Evolutionary conservation across 2,113 vertebrate species (phyloP).

Genomic region (Emydura subglobosa): DNA sequence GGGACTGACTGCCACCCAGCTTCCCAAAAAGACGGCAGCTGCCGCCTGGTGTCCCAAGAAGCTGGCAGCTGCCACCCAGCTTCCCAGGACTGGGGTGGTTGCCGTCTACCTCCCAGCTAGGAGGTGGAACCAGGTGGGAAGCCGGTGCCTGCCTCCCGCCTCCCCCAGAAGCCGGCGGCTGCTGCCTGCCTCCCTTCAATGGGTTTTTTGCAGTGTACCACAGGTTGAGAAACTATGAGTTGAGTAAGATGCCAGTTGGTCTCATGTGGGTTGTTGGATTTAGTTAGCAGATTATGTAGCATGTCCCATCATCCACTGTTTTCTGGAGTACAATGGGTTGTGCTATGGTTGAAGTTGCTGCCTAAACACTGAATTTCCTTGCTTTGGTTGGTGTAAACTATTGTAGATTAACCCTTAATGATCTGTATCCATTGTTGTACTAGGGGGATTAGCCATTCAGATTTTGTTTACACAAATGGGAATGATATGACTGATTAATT

Average conservation of each 20-base stretch:
- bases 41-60: no score
- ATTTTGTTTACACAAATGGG: neutral
- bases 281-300: neutral
- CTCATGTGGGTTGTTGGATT: neutral
- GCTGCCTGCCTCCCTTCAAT: no score
- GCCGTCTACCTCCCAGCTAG: no score
- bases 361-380: neutral
- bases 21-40: no score
- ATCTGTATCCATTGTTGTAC: neutral
- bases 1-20: no score
- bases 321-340: neutral
- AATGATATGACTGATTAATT: neutral
- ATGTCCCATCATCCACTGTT: neutral
- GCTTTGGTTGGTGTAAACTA: neutral
- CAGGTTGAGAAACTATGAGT: no score
- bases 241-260: neutral
- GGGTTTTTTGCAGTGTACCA: no score
- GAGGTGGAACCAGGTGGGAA: no score
- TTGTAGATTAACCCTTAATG: neutral
- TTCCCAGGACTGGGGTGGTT: no score
- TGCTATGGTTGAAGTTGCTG: neutral
- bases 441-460: neutral
- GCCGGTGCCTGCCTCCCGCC: no score
- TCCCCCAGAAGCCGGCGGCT: no score
- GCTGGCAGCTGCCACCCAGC: no score